Percentiles rank a stretch among this genome's conserved stretches.
Evolutionary conservation across 2,113 vertebrate species (phyloP).

Genomic region (Phycodurus eques): DNA sequence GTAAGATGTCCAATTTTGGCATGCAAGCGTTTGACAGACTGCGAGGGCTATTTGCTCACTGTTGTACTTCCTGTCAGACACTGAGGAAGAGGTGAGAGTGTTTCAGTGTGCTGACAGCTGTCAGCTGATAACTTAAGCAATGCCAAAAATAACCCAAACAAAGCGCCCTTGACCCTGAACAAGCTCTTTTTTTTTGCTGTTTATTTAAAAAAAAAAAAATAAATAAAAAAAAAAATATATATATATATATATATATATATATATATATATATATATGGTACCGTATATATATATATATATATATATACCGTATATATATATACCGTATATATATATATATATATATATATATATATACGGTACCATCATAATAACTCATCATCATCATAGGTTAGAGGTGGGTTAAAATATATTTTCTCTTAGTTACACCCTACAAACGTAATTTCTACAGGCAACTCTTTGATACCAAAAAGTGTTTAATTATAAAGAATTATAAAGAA

Average conservation of each 20-base stretch:
- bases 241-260: too few species aligned
- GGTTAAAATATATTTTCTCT: constrained; percentile 25
- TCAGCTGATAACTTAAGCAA: constrained; percentile 11
- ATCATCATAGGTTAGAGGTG: constrained; percentile 19
- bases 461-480: constrained; percentile 26
- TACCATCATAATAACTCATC: constrained; percentile 46
- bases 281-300: too few species aligned
- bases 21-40: constrained; percentile 3
- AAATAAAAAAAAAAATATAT: too few species aligned
- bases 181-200: constrained; percentile 64
- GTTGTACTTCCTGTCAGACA: constrained; percentile 16
- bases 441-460: neutral
- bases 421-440: constrained; percentile 7
- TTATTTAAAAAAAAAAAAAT: too few species aligned
- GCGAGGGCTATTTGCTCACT: constrained; percentile 1
- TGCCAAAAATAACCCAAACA: constrained; percentile 4
- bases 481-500: too few species aligned
- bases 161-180: constrained; percentile 8
- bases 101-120: constrained; percentile 11
- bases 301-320: neutral
- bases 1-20: constrained; percentile 2
- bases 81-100: neutral
- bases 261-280: too few species aligned
- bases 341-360: too few species aligned
- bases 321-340: too few species aligned